phyloP scores from a whole-genome alignment of 1,140 invertebrate genomes.

The Dinothrombium tinctorium region DNA sequence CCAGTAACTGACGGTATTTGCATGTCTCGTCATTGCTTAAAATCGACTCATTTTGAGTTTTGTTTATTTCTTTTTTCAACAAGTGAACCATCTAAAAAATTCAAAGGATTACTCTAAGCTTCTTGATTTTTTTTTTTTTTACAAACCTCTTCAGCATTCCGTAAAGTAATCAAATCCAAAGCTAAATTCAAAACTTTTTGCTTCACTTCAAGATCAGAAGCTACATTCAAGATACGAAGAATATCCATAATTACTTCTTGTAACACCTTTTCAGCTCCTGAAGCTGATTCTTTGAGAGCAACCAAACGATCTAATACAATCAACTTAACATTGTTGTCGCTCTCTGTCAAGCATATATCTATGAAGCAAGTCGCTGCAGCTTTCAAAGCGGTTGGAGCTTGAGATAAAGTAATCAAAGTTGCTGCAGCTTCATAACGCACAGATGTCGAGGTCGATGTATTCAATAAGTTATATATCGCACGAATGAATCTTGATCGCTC shows the following conservation, averaged over 20 bases:
- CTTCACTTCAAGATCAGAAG: slow-evolving; percentile 71
- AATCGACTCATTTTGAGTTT: slow-evolving; percentile 45
- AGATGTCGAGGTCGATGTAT: slow-evolving; percentile 68
- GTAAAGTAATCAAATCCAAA: slow-evolving; percentile 71
- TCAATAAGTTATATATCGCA: slow-evolving; percentile 92
- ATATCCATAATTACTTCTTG: slow-evolving; percentile 98
- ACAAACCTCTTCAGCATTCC: slow-evolving; percentile 67
- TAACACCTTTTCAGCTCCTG: slow-evolving; percentile 69
- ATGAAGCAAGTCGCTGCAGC: slow-evolving; percentile 94
- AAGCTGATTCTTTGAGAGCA: slow-evolving; percentile 50
- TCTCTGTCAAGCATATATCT: slow-evolving; percentile 93
- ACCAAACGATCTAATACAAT: slow-evolving; percentile 89
- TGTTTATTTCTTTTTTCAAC: slow-evolving; percentile 79
- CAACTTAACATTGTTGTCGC: slow-evolving; percentile 98
- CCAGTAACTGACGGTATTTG: slow-evolving; percentile 82
- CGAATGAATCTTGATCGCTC: slow-evolving; percentile 89
- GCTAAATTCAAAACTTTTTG: slow-evolving; percentile 37
- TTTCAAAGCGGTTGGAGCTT: slow-evolving; percentile 86
- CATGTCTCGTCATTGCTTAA: slow-evolving; percentile 68
- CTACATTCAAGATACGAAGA: slow-evolving; percentile 47
- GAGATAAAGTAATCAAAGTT: slow-evolving; percentile 95
- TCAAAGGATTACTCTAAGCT: background rate
- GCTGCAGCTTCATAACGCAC: slow-evolving; percentile 96
- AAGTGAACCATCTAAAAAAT: slow-evolving; percentile 51
- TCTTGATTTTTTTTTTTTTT: background rate